These are phyloP conservation scores for Catocala sponsa DNA, from an alignment of 2,888 invertebrate genomes.

Conservation along the genomic window DNA sequence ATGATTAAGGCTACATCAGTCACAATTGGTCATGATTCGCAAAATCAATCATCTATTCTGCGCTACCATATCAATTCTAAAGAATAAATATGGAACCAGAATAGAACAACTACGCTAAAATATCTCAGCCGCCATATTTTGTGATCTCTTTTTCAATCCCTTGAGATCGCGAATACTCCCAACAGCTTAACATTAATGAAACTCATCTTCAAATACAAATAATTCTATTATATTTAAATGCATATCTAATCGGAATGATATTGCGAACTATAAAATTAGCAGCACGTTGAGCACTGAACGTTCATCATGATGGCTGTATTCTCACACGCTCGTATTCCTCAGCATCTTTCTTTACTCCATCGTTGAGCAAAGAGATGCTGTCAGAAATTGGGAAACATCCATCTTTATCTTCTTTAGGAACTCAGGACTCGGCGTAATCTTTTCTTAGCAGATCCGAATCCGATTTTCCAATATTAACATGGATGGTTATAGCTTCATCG, in stretches of 20 bases:
- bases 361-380: conserved; percentile 28
- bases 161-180: conserved; percentile 37
- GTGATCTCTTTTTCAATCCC: background rate
- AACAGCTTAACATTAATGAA: conserved; percentile 41
- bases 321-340: conserved; percentile 33
- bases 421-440: conserved; percentile 67
- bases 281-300: conserved; percentile 29
- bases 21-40: conserved; percentile 65
- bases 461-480: conserved; percentile 81
- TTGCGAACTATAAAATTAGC: conserved; percentile 34
- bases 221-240: conserved; percentile 56
- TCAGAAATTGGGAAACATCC: conserved; percentile 39
- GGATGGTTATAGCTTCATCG: conserved; percentile 83
- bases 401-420: conserved; percentile 19
- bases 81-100: conserved; percentile 13
- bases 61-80: conserved; percentile 7
- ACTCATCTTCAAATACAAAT: conserved; percentile 30
- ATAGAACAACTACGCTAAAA: background rate
- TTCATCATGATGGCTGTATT: conserved; percentile 29
- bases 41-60: conserved; percentile 32
- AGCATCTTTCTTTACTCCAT: conserved; percentile 17
- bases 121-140: conserved; percentile 7
- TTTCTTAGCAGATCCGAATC: conserved; percentile 65
- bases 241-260: conserved; percentile 64
- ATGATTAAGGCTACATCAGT: conserved; percentile 75